Base-by-base conservation (phyloP, 2,888 invertebrate genomes). In the Sphaerophoria taeniata region DNA sequence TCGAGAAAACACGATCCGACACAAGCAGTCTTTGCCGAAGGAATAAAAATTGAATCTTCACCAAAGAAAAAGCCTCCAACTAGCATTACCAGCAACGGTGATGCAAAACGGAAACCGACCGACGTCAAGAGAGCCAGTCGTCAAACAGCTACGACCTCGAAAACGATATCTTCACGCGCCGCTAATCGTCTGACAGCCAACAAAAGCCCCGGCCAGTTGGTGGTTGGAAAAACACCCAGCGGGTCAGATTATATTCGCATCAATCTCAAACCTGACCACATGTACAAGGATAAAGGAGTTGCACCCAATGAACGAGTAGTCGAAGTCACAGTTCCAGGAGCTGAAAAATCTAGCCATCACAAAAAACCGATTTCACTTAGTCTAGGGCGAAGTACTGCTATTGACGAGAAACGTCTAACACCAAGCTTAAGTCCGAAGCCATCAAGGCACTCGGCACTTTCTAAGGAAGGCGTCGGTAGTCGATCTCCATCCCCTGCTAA, bases 221-320 rank as follows among this genome's bases (percentile, higher is more conserved):
- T 92, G 0, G 88, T 92, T 4, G 92, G 92, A 6, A 90, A 90
- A 45, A 92, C 91, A 7, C 89, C 91, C 6, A 90, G 90, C 55
- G 92, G 92, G 74, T 92, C 94, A 0, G 93, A 94, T 81, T 94
- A 94, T 87, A 94, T 95, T 87, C 92, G 95, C 79, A 95, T 95
- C 82, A 95, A 95, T 90, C 91, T 96, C 58, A 96, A 95, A 89
- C 96, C 96, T 0, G 96, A 96, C 89, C 94, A 95, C 61, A 94
- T 95, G 90, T 96, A 96, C 89, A 94, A 94, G 72, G 92, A 93
- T 85, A 92, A 93, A 83, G 94, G 93, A 61, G 91, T 93, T n/a
- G 93, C 92, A 87, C 89, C 90, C 87, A 92, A 90, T 87, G 91
- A 89, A 80, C 90, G 88, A 79, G 88, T 92, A 6, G 89, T 92